Evolutionary conservation across 2,888 invertebrate genomes (phyloP), one percentile per base, ranked within the genome.

Genomic region (Xestobium rufovillosum): DNA sequence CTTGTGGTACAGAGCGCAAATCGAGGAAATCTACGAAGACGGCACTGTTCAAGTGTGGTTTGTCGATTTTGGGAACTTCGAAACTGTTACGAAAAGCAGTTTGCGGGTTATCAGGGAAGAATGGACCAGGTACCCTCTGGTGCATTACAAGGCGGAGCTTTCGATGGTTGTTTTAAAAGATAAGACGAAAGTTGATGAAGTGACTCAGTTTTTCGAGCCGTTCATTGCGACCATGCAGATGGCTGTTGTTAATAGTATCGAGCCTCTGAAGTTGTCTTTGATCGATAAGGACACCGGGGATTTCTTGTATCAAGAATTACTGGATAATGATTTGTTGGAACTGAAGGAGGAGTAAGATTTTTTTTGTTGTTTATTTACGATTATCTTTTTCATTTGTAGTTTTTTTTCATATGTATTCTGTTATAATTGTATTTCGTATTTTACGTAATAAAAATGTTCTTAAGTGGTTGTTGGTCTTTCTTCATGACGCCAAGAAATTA

Each of bases 1-100:
- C 1, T n/a, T 62, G 19, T 89, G 85, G 85, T 85, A 86, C 57
- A 70, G 89, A 41, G 85, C 80, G 0, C 54, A 69, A 9, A 71
- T 89, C 34, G 57, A 71, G 27, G 68, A 74, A 34, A 64, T 70
- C 32, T 67, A 71, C 44, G 56, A 65, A 19, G 49, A 51, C 0
- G 58, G 66, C 11, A 60, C 63, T 3, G 69, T 81, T 0, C 71
- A 72, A 50, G 76, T 88, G 0, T 67, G 70, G 44, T 89, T 79
- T 59, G 76, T 87, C 1, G 88, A 89, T 61, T 87, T 75, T 53
- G 83, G 87, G 2, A 83, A 84, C 51, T 60, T 67, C 4, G 78
- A 78, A 53, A 50, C 66, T 1, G 63, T 80, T 12, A 44, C 68
- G 1, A 48, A 63, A 12, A 50, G 59, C 4, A 61, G 73, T 41